A percentile compares a stretch with the other conserved stretches of the same genome.
phyloP scores from a whole-genome alignment of 37 sponge, comb jelly and placozoan genomes.

The Halichondria panicea region DNA sequence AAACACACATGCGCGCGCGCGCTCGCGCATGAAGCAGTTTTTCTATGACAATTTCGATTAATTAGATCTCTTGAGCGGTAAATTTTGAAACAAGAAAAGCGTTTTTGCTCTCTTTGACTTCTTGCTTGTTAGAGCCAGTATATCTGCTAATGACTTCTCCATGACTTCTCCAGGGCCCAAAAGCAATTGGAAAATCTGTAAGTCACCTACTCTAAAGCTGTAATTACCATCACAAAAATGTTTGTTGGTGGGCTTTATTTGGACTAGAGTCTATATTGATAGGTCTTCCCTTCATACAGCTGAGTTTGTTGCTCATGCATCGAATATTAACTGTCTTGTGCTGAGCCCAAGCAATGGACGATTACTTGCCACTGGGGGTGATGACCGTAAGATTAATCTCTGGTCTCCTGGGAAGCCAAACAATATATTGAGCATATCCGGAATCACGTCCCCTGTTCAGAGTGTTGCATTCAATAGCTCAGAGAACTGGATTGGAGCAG shows the following conservation, averaged over 20 bases:
- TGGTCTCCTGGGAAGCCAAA: slow-evolving; percentile 87
- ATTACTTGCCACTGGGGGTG: slow-evolving; percentile 95
- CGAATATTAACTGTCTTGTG: slow-evolving; percentile 85
- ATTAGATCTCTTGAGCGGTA: slow-evolving; percentile 18
- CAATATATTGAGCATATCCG: slow-evolving; percentile 77
- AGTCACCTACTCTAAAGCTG: not conserved
- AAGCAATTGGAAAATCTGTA: slow-evolving; percentile 62
- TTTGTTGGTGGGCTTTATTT: slow-evolving; percentile 25
- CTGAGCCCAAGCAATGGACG: slow-evolving; percentile 83
- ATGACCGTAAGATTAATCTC: slow-evolving; percentile 89
- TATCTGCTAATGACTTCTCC: not conserved
- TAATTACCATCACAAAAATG: not conserved
- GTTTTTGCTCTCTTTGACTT: not conserved
- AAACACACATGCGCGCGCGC: too few species aligned
- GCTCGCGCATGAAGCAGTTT: too few species aligned
- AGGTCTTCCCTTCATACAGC: too few species aligned
- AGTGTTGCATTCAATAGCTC: slow-evolving; percentile 84
- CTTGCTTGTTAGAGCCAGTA: not conserved
- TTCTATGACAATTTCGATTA: slow-evolving; percentile 2
- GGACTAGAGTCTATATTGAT: too few species aligned
- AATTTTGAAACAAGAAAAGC: slow-evolving; percentile 15
- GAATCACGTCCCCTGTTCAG: slow-evolving; percentile 91
- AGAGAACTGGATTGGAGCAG: slow-evolving; percentile 89
- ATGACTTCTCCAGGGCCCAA: slow-evolving; percentile 27
- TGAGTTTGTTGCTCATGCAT: slow-evolving; percentile 94